Base-by-base conservation (phyloP, 2,888 invertebrate genomes). In the Hirtodrosophila confusa region DNA sequence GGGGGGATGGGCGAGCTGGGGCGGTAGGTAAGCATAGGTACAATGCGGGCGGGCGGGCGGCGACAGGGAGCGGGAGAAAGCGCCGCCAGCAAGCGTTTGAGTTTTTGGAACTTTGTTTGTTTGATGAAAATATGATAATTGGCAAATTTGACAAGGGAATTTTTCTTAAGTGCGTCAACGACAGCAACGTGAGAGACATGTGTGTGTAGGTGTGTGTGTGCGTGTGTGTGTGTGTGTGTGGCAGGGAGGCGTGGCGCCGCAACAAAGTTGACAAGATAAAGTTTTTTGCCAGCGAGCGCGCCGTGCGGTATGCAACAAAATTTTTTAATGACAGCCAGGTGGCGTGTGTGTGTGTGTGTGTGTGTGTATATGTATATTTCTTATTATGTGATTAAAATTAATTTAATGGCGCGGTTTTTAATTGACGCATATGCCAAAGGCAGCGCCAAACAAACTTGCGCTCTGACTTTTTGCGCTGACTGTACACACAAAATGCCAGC, bases 61-160 rank as follows among this genome's bases (percentile, higher is more conserved):
- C 17, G n/a, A 5, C 1, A 27, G 9, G 6, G 11, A 23, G 23
- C 9, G 3, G 37, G 24, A 36, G 24, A 43, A 43, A 62, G 31
- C 53, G 70, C 78, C 67, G 63, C 45, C 41, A 74, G 78, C 69
- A 54, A 60, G 44, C 62, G 80, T 61, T 64, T 69, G 78, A 76
- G 80, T 84, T 80, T 73, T 85, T 67, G 71, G 75, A 87, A 88
- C 86, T 87, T 88, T 88, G 87, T 82, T 77, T 89, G 86, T 86
- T 88, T 90, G 88, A 85, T 89, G 89, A 88, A 90, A 90, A 90
- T 90, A 90, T 90, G 90, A 90, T 90, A 90, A 90, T 90, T 90
- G 90, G 90, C 90, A 90, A 90, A 90, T 90, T 90, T 90, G 90
- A 89, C 89, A 89, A 84, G 89, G 89, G 90, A 89, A 89, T 89